Conservation (phyloP, 2,113 vertebrate species). For the Butorides virescens region DNA sequence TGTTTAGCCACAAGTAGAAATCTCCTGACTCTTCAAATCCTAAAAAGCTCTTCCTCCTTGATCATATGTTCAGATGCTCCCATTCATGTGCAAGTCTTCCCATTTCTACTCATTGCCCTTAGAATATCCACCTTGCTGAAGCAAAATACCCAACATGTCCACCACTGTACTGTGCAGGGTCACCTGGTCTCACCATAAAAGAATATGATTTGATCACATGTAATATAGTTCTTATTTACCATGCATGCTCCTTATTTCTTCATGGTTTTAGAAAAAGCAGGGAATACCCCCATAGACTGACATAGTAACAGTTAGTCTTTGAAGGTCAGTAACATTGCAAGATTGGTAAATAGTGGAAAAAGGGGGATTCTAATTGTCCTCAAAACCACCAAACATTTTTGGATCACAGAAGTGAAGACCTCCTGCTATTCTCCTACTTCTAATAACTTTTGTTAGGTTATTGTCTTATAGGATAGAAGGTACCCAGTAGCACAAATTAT, state of each 20-base stretch:
- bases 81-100: background rate
- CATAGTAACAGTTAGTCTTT: background rate
- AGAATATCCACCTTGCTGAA: background rate
- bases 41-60: background rate
- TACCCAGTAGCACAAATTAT: background rate
- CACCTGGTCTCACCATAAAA: background rate
- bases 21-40: background rate
- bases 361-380: background rate
- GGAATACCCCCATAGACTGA: background rate
- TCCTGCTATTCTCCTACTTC: background rate
- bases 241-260: background rate
- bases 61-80: background rate
- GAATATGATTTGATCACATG: background rate
- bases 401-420: background rate
- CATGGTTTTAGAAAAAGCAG: background rate
- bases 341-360: background rate
- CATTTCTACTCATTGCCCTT: background rate
- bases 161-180: background rate
- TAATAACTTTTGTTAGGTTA: background rate
- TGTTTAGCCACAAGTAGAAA: background rate
- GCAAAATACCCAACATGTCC: background rate
- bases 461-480: background rate
- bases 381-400: background rate
- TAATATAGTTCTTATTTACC: background rate
- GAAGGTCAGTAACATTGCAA: background rate